Percentiles rank a stretch among this genome's conserved stretches.
Conservation (phyloP, 2,797 vertebrate species). For the Rachycentron canadum region DNA sequence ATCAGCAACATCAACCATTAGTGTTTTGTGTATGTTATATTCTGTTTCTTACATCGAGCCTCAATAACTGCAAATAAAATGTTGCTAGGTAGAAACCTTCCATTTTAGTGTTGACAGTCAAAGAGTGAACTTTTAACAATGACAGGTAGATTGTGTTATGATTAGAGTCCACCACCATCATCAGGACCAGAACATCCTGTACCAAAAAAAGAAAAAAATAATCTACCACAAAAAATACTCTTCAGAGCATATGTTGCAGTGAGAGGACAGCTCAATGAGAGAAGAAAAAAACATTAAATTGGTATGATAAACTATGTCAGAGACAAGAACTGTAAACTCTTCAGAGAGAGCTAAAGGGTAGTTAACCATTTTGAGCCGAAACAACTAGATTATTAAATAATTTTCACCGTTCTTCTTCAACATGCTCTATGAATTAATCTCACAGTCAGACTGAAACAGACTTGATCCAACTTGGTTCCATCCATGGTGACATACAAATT, state of each 20-base stretch:
- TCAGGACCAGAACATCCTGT: too few species aligned
- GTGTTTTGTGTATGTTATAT: neutral
- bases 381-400: neutral
- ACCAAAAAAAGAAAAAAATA: neutral
- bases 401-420: neutral
- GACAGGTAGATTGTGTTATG: neutral
- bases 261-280: neutral
- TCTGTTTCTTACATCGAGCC: neutral
- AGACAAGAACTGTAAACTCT: neutral
- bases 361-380: conserved; percentile 17
- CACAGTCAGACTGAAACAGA: neutral
- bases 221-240: neutral
- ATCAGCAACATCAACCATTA: neutral
- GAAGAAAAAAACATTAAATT: neutral
- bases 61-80: neutral
- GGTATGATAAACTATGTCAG: neutral
- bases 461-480: too few species aligned
- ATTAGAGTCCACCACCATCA: neutral
- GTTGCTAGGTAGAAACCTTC: neutral
- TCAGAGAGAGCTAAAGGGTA: conserved; percentile 5
- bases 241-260: neutral
- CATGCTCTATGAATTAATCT: conserved; percentile 5
- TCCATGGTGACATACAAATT: neutral
- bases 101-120: neutral
- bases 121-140: neutral